Evolutionary conservation across 2,888 invertebrate genomes (phyloP), one percentile per base, ranked within the genome.

Genomic region (Lasioglossum figueresi): DNA sequence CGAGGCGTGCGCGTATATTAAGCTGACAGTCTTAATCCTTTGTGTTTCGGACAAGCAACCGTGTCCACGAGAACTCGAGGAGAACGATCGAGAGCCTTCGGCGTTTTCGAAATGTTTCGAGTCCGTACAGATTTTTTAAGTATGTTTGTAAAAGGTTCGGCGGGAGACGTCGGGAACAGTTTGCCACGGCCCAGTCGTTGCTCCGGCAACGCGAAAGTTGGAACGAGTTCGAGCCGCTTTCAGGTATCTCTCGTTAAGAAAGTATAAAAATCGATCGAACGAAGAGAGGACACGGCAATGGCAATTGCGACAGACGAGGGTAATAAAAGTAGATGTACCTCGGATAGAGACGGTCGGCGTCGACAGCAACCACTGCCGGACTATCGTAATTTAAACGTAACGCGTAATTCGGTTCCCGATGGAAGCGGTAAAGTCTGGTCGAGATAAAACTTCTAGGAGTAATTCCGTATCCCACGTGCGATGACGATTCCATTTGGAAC

Each of bases 381-480:
- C 70, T 56, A 85, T 90, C 84, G 90, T 87, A 89, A 91, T 91
- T 91, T 90, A 86, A 90, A 91, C 90, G 89, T 82, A 87, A 87
- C 79, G 82, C 76, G 88, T 86, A 91, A 91, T 91, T 89, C 87
- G 75, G 70, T 72, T 76, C 83, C 83, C 87, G 90, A 91, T 87
- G 86, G 84, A 77, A 73, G 45, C 76, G 71, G 81, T 81, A 2
- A 19, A 84, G 76, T 72, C 80, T 78, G 78, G n/a, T 73, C 63
- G 76, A 45, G 84, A 77, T 89, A 88, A 90, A 90, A 91, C 82
- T 90, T 91, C 91, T 86, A 90, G 85, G 88, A 88, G 84, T 86
- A 70, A 68, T 84, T 76, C 76, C 52, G 70, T 79, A 56, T 66
- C 77, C 31, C 48, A 74, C 75, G 81, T 52, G 70, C 59, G 48